Base-by-base conservation (phyloP, 2,888 invertebrate genomes). In the Dasypogon diadema region DNA sequence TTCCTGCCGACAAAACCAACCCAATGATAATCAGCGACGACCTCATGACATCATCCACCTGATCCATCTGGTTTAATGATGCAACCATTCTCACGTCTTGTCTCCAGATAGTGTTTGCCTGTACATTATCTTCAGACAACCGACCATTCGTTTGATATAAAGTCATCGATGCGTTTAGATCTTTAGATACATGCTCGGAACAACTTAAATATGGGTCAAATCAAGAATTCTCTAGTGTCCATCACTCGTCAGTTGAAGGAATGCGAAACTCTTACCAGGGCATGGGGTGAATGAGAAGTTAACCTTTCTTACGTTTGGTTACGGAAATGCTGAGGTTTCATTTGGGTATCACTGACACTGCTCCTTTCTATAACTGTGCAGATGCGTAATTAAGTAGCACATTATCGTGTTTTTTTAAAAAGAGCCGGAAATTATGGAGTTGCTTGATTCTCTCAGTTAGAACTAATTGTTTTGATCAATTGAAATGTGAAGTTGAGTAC, bases 131-230 rank as follows among this genome's bases (percentile, higher is more conserved):
- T n/a, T 24, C 26, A 30, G 58, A 24, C 58, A 30, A 14, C 58
- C 30, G 16, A 30, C 26, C 24, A 58, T 58, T 34, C 58, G 16
- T 14, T 24, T 16, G 30, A 58, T 58, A 58, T 58, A 34, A 58
- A 58, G 16, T 58, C 58, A 30, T 30, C 30, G 58, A 30, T 58
- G 58, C 58, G 34, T 56, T 56, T 24, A 56, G 56, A 22, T 56
- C 30, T 5, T 30, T 30, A 3, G 4, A 30, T 30, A 26, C 30
- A 56, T 21, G 55, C 22, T 55, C 55, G n/a, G n/a, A n/a, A 12
- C 10, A 55, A 55, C 24, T 34, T 24, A 58, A 26, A 58, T 58
- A 58, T 58, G 10, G 58, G 58, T 58, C 58, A 58, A 58, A 30
- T 58, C 58, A 58, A 58, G 58, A 58, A 58, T 58, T 14, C 16